Evolutionary conservation across 2,797 vertebrate species (phyloP).

Genomic region (Thamnophis elegans): DNA sequence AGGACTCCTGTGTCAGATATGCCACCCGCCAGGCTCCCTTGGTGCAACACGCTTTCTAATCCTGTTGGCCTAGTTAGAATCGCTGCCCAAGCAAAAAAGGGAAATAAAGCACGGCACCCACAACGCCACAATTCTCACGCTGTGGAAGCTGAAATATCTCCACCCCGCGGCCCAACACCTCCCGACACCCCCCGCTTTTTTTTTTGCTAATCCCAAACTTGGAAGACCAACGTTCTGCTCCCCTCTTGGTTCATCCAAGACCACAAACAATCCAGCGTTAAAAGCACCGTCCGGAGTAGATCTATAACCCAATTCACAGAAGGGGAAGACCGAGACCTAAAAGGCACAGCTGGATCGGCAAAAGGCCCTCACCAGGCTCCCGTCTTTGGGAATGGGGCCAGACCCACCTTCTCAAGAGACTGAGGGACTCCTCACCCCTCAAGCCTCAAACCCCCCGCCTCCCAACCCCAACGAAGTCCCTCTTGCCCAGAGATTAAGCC

Average conservation of each 20-base stretch:
- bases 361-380: neutral
- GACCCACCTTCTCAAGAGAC: neutral
- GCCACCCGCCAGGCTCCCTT: neutral
- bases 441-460: neutral
- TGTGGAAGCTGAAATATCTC: neutral
- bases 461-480: too few species aligned
- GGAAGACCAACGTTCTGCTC: too few species aligned
- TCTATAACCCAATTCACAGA: neutral
- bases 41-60: neutral
- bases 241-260: neutral
- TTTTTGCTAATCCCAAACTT: neutral
- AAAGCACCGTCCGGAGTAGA: accelerated
- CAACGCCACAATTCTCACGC: neutral
- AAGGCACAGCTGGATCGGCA: neutral
- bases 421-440: too few species aligned
- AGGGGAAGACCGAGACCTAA: neutral
- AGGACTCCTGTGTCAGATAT: neutral
- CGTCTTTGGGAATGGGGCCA: neutral
- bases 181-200: too few species aligned
- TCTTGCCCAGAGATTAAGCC: neutral
- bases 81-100: neutral
- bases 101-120: neutral
- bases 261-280: neutral
- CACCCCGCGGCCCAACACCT: neutral
- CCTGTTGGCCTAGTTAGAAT: neutral